Evolutionary conservation across 2,797 vertebrate species (phyloP).

Genomic region (Ctenosaura bakeri): DNA sequence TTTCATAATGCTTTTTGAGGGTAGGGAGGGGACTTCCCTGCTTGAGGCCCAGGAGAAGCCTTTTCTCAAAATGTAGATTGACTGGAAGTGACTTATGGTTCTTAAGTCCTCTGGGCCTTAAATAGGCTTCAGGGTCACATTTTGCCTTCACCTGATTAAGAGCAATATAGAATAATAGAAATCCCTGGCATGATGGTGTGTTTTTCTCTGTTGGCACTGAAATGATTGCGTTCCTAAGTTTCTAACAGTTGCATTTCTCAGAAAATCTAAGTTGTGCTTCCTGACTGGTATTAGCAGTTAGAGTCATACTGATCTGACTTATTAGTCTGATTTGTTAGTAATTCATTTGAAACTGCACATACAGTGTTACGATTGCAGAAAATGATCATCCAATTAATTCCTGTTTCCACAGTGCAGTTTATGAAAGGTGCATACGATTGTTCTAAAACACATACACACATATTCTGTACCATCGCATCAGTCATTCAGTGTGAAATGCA

Average conservation of each 20-base stretch:
- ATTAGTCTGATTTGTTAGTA: neutral
- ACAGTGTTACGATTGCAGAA: neutral
- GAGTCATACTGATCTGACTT: neutral
- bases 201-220: neutral
- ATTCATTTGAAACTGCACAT: neutral
- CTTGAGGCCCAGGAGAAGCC: too few species aligned
- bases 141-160: neutral
- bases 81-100: too few species aligned
- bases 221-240: neutral
- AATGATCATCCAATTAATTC: neutral
- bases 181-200: neutral
- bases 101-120: too few species aligned
- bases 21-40: too few species aligned
- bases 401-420: neutral
- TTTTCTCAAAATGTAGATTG: too few species aligned
- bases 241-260: neutral
- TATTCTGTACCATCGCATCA: too few species aligned
- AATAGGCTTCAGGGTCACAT: neutral
- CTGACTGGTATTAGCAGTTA: neutral
- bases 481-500: too few species aligned
- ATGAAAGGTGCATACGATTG: too few species aligned
- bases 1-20: too few species aligned
- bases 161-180: neutral
- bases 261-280: neutral
- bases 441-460: too few species aligned